Percentiles rank a stretch among this genome's conserved stretches.
phyloP scores from a whole-genome alignment of 2,113 vertebrate species.

The Tauraco erythrolophus region DNA sequence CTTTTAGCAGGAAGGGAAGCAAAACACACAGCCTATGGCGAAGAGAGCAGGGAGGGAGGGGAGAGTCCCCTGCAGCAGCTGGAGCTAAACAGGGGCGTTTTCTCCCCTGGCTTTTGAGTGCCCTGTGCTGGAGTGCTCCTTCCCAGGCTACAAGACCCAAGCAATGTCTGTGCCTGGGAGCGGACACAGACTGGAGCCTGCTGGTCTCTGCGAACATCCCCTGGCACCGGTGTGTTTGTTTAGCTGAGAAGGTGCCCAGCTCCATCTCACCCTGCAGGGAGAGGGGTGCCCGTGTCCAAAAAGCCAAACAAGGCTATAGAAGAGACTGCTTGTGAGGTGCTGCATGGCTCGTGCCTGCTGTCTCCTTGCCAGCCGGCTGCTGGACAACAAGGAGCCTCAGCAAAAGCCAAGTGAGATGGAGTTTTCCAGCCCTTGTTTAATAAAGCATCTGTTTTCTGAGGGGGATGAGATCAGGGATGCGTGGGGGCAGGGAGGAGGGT shows the following conservation, averaged over 20 bases:
- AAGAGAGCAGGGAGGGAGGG: background rate
- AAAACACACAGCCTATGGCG: background rate
- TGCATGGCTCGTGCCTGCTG: rapidly evolving
- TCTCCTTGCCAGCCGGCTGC: background rate
- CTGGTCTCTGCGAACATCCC: background rate
- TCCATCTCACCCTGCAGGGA: background rate
- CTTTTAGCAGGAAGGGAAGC: background rate
- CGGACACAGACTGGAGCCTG: background rate
- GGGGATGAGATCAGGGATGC: conserved; percentile 9
- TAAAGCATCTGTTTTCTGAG: conserved; percentile 10
- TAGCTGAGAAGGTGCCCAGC: background rate
- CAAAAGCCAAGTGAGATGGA: background rate
- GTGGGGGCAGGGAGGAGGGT: background rate
- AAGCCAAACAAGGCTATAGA: background rate
- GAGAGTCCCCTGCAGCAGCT: background rate
- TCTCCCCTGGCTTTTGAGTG: background rate
- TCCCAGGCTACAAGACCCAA: rapidly evolving
- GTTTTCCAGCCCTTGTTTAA: background rate
- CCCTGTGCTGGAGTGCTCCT: background rate
- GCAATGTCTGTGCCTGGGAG: background rate
- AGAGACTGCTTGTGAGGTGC: background rate
- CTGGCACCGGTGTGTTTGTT: rapidly evolving
- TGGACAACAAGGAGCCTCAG: background rate
- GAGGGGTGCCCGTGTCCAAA: background rate
- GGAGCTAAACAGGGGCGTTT: background rate